Base-by-base conservation (phyloP, 2,888 invertebrate species). In the Xylota segnis region DNA sequence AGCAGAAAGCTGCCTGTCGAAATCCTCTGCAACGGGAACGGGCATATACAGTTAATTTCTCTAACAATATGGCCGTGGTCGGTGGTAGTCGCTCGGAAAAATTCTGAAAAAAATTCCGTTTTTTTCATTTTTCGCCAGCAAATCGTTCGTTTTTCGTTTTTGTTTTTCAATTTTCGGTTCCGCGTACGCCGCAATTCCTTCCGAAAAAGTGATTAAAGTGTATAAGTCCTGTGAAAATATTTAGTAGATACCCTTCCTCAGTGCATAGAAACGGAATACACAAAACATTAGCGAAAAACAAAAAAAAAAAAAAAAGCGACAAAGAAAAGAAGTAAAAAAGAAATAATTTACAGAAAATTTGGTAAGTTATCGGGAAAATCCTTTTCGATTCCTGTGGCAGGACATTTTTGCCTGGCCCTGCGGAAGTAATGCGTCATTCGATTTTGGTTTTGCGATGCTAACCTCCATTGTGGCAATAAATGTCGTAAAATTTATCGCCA, bases 41-140 rank as follows among this genome's bases (percentile, higher is more conserved):
- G 66, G 50, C 86, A 86, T 77, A 86, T 58, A 82, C 86, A 86
- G 86, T 86, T 77, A 58, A 82, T 68, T 77, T 72, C 76, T 77
- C 82, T 14, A 56, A 77, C 86, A 86, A 86, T 86, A 86, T 86
- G 86, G 86, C 86, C 86, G 86, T 82, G 72, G 72, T 77, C 76
- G 72, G 86, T 77, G 34, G 10, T 58, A 61, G 59, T 82, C 71
- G 82, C 54, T 82, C 72, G 66, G 58, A 45, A 74, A 77, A 82
- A 63, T 32, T 72, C 59, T 81, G 45, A 82, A 32, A 77, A 77
- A 70, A 63, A 45, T 58, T 47, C 23, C 34, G 71, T 71, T 65
- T 7, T 75, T 52, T 65, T 37, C 4, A 47, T 70, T 82, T 77
- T 12, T 54, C 10, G 4, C 43, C 37, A 40, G 56, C 52, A 63